These are phyloP conservation scores for Pogoniulus pusillus DNA, from an alignment of 2,797 vertebrate species.

Conservation along the genomic window DNA sequence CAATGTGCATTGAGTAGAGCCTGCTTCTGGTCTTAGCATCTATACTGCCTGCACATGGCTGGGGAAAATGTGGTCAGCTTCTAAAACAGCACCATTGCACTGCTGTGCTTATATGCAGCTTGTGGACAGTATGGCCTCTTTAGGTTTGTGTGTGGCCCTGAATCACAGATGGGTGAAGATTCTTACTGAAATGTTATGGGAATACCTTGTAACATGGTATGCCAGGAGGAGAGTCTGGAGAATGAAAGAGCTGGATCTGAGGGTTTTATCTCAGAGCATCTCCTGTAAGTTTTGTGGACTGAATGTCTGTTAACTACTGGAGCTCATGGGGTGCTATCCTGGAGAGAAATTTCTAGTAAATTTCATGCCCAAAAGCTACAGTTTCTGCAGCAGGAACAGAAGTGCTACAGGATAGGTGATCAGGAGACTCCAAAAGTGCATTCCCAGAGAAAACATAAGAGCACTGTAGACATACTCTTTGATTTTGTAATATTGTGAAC, in stretches of 20 bases:
- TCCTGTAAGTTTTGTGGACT: neutral
- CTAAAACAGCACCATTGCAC: neutral
- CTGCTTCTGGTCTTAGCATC: neutral
- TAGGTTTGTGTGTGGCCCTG: neutral
- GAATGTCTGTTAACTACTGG: neutral
- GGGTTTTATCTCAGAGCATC: neutral
- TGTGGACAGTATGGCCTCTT: neutral
- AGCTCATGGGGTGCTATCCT: neutral
- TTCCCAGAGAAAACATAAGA: neutral
- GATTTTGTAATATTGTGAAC: neutral
- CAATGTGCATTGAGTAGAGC: neutral
- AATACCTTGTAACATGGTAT: neutral
- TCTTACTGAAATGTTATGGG: neutral
- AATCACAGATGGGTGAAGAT: neutral
- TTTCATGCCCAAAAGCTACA: neutral
- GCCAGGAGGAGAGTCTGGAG: neutral
- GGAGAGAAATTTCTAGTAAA: neutral
- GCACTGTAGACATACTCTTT: neutral
- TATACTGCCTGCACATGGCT: neutral
- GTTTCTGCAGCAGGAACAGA: neutral
- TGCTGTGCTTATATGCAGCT: neutral
- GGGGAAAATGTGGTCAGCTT: neutral
- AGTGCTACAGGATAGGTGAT: rapidly evolving
- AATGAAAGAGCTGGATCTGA: neutral
- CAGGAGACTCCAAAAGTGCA: neutral